Base-by-base conservation (phyloP, 2,113 vertebrate species). In the Perca schrenkii region DNA sequence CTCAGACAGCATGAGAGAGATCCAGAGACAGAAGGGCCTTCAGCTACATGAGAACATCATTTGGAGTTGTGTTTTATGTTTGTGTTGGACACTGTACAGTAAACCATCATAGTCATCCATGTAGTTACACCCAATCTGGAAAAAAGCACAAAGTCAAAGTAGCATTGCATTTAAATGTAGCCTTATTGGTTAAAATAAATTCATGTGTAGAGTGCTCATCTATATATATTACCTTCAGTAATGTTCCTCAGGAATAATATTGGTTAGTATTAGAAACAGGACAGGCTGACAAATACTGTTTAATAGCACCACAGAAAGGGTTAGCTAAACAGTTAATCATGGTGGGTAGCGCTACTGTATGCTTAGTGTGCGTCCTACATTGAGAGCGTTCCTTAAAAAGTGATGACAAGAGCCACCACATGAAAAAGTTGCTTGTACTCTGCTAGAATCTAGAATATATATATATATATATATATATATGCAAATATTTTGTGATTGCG, bases 1-100 rank as follows among this genome's bases (percentile, higher is more conserved):
- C 61, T 74, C 79, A 79, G 83, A 88, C 76, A 72, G 83, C 58
- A 54, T 0, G 46, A 74, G 60, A 72, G 25, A 17, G 71, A 66
- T 47, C 0, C 3, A 54, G 71, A 68, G 60, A 74, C 65, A 67
- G 64, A 62, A 25, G 10, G 64, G 82, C 70, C 75, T 76, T 79
- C 31, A 64, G 77, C 58, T 25, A 50, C 67, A 74, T 12, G 47
- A 83, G 82, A 78, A 65, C 58, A 73, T 80, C 0, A 40, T 81
- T 77, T 66, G 15, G 66, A 70, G 10, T 43, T 34, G 34, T 34
- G 21, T 72, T 81, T 75, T 61, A 43, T 71, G n/a, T 86, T 81
- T 89, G 83, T 85, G 72, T 84, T 86, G 85, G 64, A 79, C 43
- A 8, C 62, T 47, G 49, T 49, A 68, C 65, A 60, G 54, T 69